Evolutionary conservation across 2,113 vertebrate genomes (phyloP).

Genomic region (Natator depressus): DNA sequence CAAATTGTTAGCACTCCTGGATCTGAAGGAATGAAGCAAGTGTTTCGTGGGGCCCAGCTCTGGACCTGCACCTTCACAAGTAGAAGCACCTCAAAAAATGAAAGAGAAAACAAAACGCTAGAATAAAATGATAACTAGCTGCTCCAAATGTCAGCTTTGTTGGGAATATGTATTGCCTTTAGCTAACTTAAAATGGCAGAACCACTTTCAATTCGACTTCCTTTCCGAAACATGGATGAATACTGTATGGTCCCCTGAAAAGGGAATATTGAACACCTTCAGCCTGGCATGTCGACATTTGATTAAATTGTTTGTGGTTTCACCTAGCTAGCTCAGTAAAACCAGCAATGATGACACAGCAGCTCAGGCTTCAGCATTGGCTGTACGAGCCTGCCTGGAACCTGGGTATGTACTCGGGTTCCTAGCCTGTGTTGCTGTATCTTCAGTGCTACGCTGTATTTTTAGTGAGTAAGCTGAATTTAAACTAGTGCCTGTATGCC

Average conservation of each 20-base stretch:
- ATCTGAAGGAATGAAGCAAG: constrained; percentile 29
- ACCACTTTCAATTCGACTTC: constrained; percentile 40
- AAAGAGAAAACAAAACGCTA: constrained; percentile 53
- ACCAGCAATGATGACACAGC: not conserved
- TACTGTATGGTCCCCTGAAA: constrained; percentile 18
- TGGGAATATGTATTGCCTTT: constrained; percentile 26
- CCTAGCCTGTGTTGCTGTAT: not conserved
- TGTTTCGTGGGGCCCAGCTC: not conserved
- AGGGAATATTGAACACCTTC: constrained; percentile 41
- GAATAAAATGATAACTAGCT: constrained; percentile 34
- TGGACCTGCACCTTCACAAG: constrained; percentile 13
- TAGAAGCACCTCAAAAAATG: not conserved
- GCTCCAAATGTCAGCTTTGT: constrained; percentile 23
- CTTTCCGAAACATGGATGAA: constrained; percentile 17
- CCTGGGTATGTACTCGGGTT: not conserved
- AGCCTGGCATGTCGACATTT: constrained; percentile 37
- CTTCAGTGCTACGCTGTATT: not conserved
- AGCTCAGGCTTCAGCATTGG: too few species aligned
- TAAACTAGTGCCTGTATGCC: too few species aligned
- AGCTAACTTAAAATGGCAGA: constrained; percentile 33
- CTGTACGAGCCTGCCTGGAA: not conserved
- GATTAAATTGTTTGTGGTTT: not conserved
- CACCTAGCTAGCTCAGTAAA: not conserved
- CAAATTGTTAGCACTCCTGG: constrained; percentile 1
- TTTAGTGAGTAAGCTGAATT: not conserved